Evolutionary conservation across 2,797 vertebrate species (phyloP).

Genomic region (Chelon labrosus): DNA sequence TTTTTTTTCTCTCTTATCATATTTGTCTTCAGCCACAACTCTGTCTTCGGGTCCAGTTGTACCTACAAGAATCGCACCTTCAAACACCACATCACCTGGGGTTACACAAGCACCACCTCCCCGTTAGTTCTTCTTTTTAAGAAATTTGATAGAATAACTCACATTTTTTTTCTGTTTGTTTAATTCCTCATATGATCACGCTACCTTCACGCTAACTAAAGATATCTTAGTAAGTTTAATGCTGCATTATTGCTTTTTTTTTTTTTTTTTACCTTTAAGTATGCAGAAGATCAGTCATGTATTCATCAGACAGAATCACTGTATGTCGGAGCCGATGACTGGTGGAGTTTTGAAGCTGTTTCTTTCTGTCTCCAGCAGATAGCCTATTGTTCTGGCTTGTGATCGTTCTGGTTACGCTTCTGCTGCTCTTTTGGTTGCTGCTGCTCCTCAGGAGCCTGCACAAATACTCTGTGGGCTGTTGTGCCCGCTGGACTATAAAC

Average conservation of each 20-base stretch:
- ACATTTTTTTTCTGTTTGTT: not conserved
- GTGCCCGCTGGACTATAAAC: constrained; percentile 13
- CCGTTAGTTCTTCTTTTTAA: constrained; percentile 24
- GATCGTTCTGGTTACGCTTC: not conserved
- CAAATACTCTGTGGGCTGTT: not conserved
- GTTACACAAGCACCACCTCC: accelerated
- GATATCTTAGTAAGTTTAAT: not conserved
- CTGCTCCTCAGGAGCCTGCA: constrained; percentile 13
- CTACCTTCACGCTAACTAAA: not conserved
- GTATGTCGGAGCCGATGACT: not conserved
- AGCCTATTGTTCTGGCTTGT: accelerated
- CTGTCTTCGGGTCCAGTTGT: not conserved
- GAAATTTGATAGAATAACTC: not conserved
- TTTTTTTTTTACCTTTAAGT: too few species aligned
- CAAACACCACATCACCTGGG: accelerated
- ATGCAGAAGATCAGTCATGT: not conserved
- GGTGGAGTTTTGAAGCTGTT: constrained; percentile 3
- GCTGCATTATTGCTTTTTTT: not conserved
- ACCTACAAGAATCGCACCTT: not conserved
- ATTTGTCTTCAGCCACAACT: not conserved
- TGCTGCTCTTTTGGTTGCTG: constrained; percentile 29
- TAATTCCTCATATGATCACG: not conserved
- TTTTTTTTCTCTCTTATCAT: not conserved
- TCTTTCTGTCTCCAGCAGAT: constrained; percentile 11
- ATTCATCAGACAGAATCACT: not conserved